Percentiles rank a stretch among this genome's conserved stretches.
These are phyloP conservation scores for Cinclus mexicanus DNA, from an alignment of 2,113 vertebrate species.

Conservation along the genomic window DNA sequence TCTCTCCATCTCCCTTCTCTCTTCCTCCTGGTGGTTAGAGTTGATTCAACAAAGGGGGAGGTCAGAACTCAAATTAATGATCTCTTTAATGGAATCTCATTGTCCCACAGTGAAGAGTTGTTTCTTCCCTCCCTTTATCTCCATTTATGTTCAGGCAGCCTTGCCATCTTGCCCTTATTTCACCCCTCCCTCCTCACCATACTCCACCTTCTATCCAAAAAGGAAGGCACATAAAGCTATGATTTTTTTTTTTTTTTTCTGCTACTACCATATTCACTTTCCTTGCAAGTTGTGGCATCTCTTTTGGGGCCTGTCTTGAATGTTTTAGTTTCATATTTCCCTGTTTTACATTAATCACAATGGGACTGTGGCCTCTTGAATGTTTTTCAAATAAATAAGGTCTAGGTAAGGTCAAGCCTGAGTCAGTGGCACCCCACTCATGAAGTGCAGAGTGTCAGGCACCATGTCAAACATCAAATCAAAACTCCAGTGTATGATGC, in stretches of 20 bases:
- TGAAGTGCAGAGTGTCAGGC: background rate
- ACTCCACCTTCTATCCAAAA: background rate
- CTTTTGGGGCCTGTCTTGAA: background rate
- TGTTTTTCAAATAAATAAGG: background rate
- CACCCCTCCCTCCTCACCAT: background rate
- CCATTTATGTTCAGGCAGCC: background rate
- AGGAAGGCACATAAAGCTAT: background rate
- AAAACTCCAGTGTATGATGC: background rate
- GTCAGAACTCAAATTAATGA: background rate
- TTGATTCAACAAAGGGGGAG: background rate
- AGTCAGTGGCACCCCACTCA: background rate
- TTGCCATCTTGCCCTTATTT: background rate
- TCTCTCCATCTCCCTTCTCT: background rate
- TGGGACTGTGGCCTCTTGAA: background rate
- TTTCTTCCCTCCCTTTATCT: background rate
- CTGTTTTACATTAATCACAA: background rate
- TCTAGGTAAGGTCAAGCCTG: background rate
- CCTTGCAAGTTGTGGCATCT: background rate
- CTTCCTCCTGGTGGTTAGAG: background rate
- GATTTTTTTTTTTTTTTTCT: background rate
- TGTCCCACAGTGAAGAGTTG: background rate
- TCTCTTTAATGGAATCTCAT: background rate
- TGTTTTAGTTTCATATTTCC: background rate
- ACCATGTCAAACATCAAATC: background rate
- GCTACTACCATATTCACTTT: background rate